Evolutionary conservation across 2,888 invertebrate species (phyloP).

Genomic region (Anticlea derivata): DNA sequence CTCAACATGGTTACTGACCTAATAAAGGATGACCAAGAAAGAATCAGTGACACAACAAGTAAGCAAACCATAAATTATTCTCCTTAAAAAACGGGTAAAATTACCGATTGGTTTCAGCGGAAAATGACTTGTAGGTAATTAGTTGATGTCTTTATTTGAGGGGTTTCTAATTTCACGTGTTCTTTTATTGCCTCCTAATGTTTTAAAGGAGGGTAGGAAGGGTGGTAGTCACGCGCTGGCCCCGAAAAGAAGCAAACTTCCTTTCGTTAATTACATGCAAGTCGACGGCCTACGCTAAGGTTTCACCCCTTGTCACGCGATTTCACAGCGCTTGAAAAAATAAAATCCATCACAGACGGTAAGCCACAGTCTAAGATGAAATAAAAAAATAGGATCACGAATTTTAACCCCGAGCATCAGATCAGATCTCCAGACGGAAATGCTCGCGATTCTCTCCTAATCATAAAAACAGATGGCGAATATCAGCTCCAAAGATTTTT

Average conservation of each 20-base stretch:
- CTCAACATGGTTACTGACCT: no score
- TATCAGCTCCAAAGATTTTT: constrained; percentile 59
- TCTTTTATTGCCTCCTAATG: constrained; percentile 68
- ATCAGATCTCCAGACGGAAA: no score
- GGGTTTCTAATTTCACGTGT: constrained; percentile 55
- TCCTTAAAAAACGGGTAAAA: constrained; percentile 5
- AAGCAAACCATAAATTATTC: constrained; percentile 10
- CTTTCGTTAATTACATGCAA: constrained; percentile 75
- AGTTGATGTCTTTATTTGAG: constrained; percentile 47
- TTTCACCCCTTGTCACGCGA: constrained; percentile 70
- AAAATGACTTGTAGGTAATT: constrained; percentile 30
- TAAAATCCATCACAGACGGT: constrained; percentile 12
- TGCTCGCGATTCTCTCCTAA: no score
- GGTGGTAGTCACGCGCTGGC: constrained; percentile 67
- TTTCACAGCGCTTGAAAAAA: constrained; percentile 50
- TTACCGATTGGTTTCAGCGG: constrained; percentile 11
- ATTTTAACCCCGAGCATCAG: no score
- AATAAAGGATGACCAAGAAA: no score
- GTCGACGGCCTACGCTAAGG: constrained; percentile 56
- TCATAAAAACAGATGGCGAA: no score
- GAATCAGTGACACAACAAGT: no score
- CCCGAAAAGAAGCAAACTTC: constrained; percentile 73
- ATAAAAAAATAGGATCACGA: no score
- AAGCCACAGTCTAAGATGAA: constrained; percentile 2
- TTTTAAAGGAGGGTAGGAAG: constrained; percentile 60